Percentiles rank a stretch among this genome's conserved stretches.
Conservation (phyloP, 1,140 invertebrate species). For the Sweltsa coloradensis region DNA sequence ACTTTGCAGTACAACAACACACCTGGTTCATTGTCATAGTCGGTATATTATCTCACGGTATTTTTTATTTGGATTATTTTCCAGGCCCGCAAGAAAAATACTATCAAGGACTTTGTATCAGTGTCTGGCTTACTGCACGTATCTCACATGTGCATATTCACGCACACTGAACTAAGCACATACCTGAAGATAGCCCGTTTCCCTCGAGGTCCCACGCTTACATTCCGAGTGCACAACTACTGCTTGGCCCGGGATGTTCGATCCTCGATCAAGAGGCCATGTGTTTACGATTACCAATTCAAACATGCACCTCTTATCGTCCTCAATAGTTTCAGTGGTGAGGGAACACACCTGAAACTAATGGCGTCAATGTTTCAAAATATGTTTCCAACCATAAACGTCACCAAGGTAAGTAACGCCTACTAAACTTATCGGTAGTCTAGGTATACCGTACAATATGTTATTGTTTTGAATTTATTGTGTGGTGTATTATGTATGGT, state of each 20-base stretch:
- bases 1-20: too few relatives aligned
- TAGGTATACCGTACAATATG: too few relatives aligned
- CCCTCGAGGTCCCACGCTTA: constrained; percentile 71
- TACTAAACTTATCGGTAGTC: background rate
- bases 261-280: constrained; percentile 69
- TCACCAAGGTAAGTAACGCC: constrained; percentile 62
- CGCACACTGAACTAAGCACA: constrained; percentile 64
- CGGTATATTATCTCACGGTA: too few relatives aligned
- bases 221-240: constrained; percentile 79
- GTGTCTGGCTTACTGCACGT: constrained; percentile 80
- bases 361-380: constrained; percentile 95
- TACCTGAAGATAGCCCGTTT: constrained; percentile 73
- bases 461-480: background rate
- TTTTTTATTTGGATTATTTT: constrained; percentile 27
- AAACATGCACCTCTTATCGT: constrained; percentile 79
- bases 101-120: constrained; percentile 86
- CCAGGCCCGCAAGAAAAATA: constrained; percentile 72
- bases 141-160: constrained; percentile 78
- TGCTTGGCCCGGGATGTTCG: constrained; percentile 74
- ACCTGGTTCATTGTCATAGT: too few relatives aligned
- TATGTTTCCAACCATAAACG: constrained; percentile 95
- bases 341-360: constrained; percentile 78
- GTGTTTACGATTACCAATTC: constrained; percentile 69
- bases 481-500: background rate
- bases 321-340: constrained; percentile 85